phyloP scores from a whole-genome alignment of 1,140 invertebrate species.

The Chironomus tepperi region DNA sequence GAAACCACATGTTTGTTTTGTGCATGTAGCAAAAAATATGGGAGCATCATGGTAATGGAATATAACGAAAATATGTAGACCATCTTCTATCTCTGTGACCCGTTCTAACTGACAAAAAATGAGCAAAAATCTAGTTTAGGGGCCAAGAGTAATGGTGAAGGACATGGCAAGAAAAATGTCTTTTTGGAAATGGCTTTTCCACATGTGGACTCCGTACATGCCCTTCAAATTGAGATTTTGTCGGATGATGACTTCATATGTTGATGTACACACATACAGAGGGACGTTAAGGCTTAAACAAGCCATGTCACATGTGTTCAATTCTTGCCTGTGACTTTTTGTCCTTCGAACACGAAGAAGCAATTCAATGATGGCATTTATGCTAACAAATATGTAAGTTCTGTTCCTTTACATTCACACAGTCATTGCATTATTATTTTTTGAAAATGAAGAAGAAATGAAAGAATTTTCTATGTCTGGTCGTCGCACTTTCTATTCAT shows the following conservation, averaged over 20 bases:
- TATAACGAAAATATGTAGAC: too few relatives aligned
- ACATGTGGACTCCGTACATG: background rate
- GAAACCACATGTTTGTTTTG: too few relatives aligned
- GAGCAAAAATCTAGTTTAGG: too few relatives aligned
- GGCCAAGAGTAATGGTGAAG: too few relatives aligned
- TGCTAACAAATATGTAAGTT: too few relatives aligned
- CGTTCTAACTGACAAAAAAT: too few relatives aligned
- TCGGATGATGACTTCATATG: background rate
- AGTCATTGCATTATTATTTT: background rate
- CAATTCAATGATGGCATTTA: too few relatives aligned
- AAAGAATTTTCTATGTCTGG: background rate
- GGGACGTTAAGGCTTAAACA: background rate
- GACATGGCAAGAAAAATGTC: too few relatives aligned
- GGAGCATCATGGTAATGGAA: too few relatives aligned
- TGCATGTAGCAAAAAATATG: too few relatives aligned
- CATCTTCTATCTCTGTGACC: too few relatives aligned
- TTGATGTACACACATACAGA: too few relatives aligned
- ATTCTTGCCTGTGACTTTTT: background rate
- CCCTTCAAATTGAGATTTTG: background rate
- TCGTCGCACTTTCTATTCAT: background rate
- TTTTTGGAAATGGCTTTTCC: background rate
- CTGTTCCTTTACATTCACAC: background rate
- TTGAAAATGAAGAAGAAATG: background rate
- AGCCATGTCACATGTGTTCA: background rate
- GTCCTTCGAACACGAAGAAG: background rate